Percentiles rank a stretch among this genome's conserved stretches.
These are phyloP conservation scores for Microcebus jonahi DNA, from an alignment of 2,113 vertebrate species.

Conservation along the genomic window DNA sequence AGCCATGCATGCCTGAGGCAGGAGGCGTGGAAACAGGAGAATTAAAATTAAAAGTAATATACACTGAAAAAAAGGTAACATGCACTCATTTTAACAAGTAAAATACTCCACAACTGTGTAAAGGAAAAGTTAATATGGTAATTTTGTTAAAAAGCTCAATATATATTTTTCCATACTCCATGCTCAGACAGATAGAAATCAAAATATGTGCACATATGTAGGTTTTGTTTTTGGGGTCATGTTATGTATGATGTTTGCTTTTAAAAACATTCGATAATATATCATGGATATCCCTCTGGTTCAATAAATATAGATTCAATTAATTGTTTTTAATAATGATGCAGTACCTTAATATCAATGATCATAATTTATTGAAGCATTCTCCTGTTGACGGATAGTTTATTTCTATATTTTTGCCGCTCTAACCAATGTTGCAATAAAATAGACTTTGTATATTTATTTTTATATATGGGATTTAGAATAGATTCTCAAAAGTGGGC, in stretches of 20 bases:
- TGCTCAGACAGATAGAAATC: not conserved
- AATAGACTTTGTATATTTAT: not conserved
- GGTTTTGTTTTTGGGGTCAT: not conserved
- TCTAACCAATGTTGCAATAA: conserved; percentile 10
- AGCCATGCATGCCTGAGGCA: not conserved
- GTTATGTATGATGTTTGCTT: not conserved
- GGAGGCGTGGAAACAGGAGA: not conserved
- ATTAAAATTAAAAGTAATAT: not conserved
- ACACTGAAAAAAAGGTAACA: not conserved
- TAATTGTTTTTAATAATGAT: not conserved
- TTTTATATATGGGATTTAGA: not conserved
- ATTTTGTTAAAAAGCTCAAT: not conserved
- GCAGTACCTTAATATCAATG: not conserved
- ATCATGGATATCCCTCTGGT: not conserved
- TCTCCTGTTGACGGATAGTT: not conserved
- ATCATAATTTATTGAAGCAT: not conserved
- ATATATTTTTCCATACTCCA: not conserved
- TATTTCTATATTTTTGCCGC: not conserved
- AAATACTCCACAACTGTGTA: not conserved
- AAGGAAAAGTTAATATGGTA: not conserved
- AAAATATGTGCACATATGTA: not conserved
- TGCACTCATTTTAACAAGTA: not conserved
- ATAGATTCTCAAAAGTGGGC: not conserved
- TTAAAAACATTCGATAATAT: not conserved
- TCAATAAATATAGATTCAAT: not conserved